phyloP scores from a whole-genome alignment of 2,797 vertebrate genomes.

The Ambastaia sidthimunki region DNA sequence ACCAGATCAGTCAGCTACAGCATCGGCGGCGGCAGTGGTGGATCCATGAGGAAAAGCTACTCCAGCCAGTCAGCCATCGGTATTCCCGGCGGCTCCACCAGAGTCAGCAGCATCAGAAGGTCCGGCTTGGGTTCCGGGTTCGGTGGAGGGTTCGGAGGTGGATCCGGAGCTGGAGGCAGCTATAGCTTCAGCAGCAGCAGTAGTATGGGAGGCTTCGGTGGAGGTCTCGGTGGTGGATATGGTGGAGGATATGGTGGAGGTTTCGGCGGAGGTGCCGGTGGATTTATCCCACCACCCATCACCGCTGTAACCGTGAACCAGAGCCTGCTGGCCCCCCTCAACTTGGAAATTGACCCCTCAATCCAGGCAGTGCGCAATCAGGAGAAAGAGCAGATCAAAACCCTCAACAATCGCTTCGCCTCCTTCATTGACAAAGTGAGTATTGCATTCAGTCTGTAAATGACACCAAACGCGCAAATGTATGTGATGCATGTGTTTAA shows the following conservation, averaged over 20 bases:
- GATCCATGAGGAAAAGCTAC: slow-evolving; percentile 41
- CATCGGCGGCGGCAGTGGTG: background rate
- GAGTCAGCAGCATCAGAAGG: slow-evolving; percentile 30
- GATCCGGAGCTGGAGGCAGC: background rate
- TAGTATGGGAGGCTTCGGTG: slow-evolving; percentile 14
- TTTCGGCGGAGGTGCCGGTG: slow-evolving; percentile 24
- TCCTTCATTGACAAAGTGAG: slow-evolving; percentile 94
- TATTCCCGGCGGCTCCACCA: background rate
- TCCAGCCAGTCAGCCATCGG: slow-evolving; percentile 53
- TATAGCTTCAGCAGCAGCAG: too few relatives aligned
- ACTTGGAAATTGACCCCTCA: slow-evolving; percentile 85
- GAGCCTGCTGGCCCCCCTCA: slow-evolving; percentile 85
- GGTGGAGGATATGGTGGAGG: background rate
- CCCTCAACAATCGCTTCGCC: slow-evolving; percentile 94
- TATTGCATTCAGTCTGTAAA: slow-evolving; percentile 21
- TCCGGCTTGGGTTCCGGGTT: slow-evolving; percentile 31
- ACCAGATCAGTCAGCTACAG: slow-evolving; percentile 13
- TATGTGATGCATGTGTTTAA: background rate
- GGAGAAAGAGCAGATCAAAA: slow-evolving; percentile 97
- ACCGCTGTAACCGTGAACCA: slow-evolving; percentile 87
- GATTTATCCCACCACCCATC: slow-evolving; percentile 68
- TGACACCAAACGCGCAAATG: background rate
- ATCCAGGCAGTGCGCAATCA: slow-evolving; percentile 87
- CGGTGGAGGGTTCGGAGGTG: background rate
- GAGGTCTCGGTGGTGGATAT: slow-evolving; percentile 1